Percentiles rank a stretch among this genome's conserved stretches.
phyloP scores from a whole-genome alignment of 2,888 invertebrate species.

The Choristoneura rosaceana region DNA sequence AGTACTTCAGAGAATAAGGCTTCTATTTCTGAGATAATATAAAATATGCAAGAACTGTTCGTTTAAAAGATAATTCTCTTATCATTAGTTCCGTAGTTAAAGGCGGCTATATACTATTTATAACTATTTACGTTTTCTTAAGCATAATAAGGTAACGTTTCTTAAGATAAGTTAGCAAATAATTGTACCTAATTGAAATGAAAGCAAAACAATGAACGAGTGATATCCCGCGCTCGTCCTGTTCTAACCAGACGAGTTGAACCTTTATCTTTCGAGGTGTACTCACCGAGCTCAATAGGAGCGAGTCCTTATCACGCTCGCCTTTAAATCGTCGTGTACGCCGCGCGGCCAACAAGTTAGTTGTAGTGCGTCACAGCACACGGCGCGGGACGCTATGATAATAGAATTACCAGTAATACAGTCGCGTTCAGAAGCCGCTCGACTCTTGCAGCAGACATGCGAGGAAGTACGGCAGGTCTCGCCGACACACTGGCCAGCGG shows the following conservation, averaged over 20 bases:
- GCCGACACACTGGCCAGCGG: constrained; percentile 86
- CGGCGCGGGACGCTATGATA: constrained; percentile 74
- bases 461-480: constrained; percentile 88
- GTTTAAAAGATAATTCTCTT: no score
- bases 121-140: background rate
- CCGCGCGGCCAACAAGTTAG: constrained; percentile 47
- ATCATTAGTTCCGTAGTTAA: no score
- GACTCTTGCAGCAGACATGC: constrained; percentile 81
- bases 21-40: no score
- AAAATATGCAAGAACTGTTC: no score
- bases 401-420: constrained; percentile 76
- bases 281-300: constrained; percentile 34
- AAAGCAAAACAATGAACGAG: constrained; percentile 29
- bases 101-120: no score
- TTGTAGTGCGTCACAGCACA: constrained; percentile 52
- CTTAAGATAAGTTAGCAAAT: background rate
- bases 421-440: constrained; percentile 59
- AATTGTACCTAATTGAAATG: constrained; percentile 3
- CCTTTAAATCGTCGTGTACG: constrained; percentile 33
- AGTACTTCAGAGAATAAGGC: no score
- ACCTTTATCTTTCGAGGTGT: constrained; percentile 38
- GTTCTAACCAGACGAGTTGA: constrained; percentile 38
- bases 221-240: constrained; percentile 18
- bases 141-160: constrained; percentile 1
- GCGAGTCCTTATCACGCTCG: constrained; percentile 40